Evolutionary conservation across 2,797 vertebrate genomes (phyloP).

Genomic region (Coregonus sp.): DNA sequence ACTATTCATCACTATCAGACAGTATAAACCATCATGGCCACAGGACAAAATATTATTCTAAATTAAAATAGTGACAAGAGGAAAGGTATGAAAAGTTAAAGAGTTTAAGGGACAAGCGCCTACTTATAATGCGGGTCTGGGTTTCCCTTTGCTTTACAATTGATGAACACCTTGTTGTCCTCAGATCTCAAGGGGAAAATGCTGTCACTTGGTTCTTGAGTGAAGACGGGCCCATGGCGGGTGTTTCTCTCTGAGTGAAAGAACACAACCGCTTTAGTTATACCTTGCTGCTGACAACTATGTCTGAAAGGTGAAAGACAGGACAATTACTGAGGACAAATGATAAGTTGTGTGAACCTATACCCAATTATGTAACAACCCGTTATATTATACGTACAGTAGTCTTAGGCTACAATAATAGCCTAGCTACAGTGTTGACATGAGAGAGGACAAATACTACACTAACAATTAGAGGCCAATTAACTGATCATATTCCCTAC

Average conservation of each 20-base stretch:
- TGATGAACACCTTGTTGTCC: conserved; percentile 89
- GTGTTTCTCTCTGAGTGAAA: conserved; percentile 71
- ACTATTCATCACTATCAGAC: neutral
- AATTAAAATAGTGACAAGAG: conserved; percentile 39
- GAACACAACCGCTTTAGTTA: conserved; percentile 34
- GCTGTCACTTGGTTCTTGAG: conserved; percentile 86
- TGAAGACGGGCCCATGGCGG: conserved; percentile 87
- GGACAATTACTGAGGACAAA: neutral
- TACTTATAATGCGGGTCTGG: conserved; percentile 85
- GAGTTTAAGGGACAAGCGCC: conserved; percentile 28
- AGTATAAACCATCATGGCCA: conserved; percentile 61
- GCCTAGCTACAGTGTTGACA: conserved; percentile 35
- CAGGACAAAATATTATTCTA: conserved; percentile 3
- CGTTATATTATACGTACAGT: conserved; percentile 33
- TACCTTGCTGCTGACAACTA: conserved; percentile 25
- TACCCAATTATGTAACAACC: conserved; percentile 60
- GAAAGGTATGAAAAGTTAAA: neutral
- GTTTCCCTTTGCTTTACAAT: conserved; percentile 88
- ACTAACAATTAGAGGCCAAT: conserved; percentile 50
- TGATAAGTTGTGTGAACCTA: conserved; percentile 4
- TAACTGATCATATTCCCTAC: conserved; percentile 45
- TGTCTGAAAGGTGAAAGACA: conserved; percentile 34
- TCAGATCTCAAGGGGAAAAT: conserved; percentile 87
- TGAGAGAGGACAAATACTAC: conserved; percentile 45
- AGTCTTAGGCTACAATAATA: conserved; percentile 48